phyloP scores from a whole-genome alignment of 1,140 invertebrate species.

The Diploscapter pachys region DNA sequence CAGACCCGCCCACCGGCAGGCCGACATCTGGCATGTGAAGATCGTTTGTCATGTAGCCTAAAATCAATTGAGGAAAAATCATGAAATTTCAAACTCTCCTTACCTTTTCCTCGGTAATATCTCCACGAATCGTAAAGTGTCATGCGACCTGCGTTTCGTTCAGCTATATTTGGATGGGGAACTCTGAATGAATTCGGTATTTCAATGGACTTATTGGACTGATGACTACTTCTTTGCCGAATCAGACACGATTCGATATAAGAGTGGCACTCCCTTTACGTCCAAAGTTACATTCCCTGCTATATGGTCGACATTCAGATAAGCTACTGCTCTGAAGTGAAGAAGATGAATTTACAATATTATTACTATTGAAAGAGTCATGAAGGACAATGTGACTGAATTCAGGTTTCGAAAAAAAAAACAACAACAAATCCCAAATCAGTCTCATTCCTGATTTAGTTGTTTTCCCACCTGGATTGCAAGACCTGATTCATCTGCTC shows the following conservation, averaged over 20 bases:
- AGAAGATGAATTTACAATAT: slow-evolving; percentile 30
- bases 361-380: neutral
- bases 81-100: no score
- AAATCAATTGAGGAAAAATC: no score
- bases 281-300: slow-evolving; percentile 44
- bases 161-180: slow-evolving; percentile 37
- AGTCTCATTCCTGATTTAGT: slow-evolving; percentile 21
- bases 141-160: slow-evolving; percentile 38
- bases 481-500: slow-evolving; percentile 52
- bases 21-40: slow-evolving; percentile 25
- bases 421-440: neutral
- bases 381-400: neutral
- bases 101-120: neutral
- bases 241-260: slow-evolving; percentile 41
- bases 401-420: no score
- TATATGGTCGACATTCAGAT: slow-evolving; percentile 51
- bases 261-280: slow-evolving; percentile 44
- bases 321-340: slow-evolving; percentile 47
- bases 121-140: slow-evolving; percentile 55
- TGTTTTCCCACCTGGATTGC: slow-evolving; percentile 44
- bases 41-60: neutral
- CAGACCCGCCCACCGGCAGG: slow-evolving; percentile 55
- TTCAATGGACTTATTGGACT: neutral
- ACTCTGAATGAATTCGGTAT: slow-evolving; percentile 40
- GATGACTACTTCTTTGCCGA: slow-evolving; percentile 43